Conservation (phyloP, 2,113 vertebrate genomes). For the Alethe castanea region DNA sequence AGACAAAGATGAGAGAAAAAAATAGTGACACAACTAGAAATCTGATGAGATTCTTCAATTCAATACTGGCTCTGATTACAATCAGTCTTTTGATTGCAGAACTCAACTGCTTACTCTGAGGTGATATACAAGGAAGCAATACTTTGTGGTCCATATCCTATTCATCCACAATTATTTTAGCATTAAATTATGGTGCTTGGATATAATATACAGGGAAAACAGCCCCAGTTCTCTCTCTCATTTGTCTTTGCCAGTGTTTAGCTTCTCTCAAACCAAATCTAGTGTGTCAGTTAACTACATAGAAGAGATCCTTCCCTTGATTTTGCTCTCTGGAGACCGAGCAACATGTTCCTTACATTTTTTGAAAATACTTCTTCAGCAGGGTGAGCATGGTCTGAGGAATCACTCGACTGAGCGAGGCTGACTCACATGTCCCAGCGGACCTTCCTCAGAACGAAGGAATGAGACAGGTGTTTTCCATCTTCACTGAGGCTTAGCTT, state of each 20-base stretch:
- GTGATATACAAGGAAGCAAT: neutral
- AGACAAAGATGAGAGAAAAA: neutral
- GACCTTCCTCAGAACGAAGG: neutral
- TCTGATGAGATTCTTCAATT: neutral
- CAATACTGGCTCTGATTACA: neutral
- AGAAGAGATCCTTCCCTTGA: neutral
- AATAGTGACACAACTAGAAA: neutral
- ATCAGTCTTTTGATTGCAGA: neutral
- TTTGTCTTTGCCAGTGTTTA: neutral
- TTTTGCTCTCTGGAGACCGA: constrained; percentile 18
- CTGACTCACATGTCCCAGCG: neutral
- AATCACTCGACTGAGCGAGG: neutral
- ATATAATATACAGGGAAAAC: neutral
- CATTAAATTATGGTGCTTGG: neutral
- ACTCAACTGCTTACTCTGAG: neutral
- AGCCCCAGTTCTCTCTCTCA: neutral
- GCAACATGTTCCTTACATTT: neutral
- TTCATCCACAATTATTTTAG: neutral
- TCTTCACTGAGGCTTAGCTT: neutral
- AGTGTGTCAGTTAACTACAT: neutral
- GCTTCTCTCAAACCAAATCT: neutral
- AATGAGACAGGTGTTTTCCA: constrained; percentile 1
- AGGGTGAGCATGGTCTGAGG: neutral
- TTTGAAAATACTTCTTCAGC: constrained; percentile 3
- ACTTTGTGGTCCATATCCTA: neutral